A percentile compares a stretch with the other conserved stretches of the same genome.
These are phyloP conservation scores for Eurytoma adleriae DNA, from an alignment of 2,888 invertebrate genomes.

Conservation along the genomic window DNA sequence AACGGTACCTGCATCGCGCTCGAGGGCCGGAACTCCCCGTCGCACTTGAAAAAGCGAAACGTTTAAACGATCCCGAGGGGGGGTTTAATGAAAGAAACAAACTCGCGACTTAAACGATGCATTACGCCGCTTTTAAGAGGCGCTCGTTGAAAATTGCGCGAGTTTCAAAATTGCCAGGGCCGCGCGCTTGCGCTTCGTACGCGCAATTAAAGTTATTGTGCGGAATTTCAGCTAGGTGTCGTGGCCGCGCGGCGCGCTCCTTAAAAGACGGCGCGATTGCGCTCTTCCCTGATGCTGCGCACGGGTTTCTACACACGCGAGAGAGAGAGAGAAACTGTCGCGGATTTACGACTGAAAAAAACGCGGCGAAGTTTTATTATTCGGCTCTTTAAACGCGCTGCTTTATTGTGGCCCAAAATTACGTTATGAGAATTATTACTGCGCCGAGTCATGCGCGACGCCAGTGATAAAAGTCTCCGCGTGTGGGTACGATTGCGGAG, in stretches of 20 bases:
- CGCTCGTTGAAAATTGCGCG: constrained; percentile 20
- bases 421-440: background rate
- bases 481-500: background rate
- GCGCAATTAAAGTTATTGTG: constrained; percentile 41
- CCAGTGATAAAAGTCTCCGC: constrained; percentile 9
- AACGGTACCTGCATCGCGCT: background rate
- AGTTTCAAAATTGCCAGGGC: constrained; percentile 19
- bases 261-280: constrained; percentile 40
- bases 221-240: constrained; percentile 40
- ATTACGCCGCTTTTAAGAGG: background rate
- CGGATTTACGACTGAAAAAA: too few relatives aligned
- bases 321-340: background rate
- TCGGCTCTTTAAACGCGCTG: constrained; percentile 24
- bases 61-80: too few relatives aligned
- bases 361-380: constrained; percentile 37
- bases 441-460: background rate
- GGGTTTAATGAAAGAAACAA: constrained; percentile 23
- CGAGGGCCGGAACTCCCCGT: background rate
- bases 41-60: background rate
- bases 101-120: background rate
- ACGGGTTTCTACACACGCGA: background rate
- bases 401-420: constrained; percentile 35
- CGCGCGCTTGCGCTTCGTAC: constrained; percentile 18
- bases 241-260: background rate
- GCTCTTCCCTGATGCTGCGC: constrained; percentile 20